Percentiles rank a stretch among this genome's conserved stretches.
phyloP scores from a whole-genome alignment of 2,888 invertebrate species.

The Drosophila borborema region DNA sequence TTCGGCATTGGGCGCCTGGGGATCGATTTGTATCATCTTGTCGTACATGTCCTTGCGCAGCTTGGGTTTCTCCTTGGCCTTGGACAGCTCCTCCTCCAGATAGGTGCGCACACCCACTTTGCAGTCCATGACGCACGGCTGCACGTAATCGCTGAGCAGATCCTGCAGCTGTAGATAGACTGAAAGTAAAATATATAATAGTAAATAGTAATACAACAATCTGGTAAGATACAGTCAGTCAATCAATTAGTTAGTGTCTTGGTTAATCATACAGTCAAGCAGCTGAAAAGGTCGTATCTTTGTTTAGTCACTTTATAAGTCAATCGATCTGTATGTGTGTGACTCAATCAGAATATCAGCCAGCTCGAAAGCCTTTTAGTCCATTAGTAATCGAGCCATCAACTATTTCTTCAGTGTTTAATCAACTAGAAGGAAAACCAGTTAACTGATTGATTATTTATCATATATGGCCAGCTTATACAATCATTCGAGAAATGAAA shows the following conservation, averaged over 20 bases:
- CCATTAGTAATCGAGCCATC: not conserved
- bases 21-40: constrained; percentile 98
- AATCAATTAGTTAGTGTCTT: no score
- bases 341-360: not conserved
- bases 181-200: constrained; percentile 77
- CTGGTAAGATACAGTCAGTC: not conserved
- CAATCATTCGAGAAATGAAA: not conserved
- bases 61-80: constrained; percentile 97
- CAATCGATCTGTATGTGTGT: not conserved
- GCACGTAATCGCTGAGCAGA: constrained; percentile 94
- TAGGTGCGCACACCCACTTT: constrained; percentile 98
- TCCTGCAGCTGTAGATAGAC: constrained; percentile 96
- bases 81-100: constrained; percentile 96
- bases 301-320: not conserved
- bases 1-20: constrained; percentile 94
- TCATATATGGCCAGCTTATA: not conserved
- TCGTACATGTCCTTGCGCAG: constrained; percentile 98
- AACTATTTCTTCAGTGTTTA: not conserved
- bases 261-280: not conserved
- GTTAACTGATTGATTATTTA: not conserved
- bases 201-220: not conserved
- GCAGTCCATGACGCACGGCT: constrained; percentile 98
- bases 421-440: not conserved
- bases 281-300: not conserved
- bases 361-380: not conserved